Evolutionary conservation across 2,888 invertebrate genomes (phyloP).

Genomic region (Sialis fuliginosa): DNA sequence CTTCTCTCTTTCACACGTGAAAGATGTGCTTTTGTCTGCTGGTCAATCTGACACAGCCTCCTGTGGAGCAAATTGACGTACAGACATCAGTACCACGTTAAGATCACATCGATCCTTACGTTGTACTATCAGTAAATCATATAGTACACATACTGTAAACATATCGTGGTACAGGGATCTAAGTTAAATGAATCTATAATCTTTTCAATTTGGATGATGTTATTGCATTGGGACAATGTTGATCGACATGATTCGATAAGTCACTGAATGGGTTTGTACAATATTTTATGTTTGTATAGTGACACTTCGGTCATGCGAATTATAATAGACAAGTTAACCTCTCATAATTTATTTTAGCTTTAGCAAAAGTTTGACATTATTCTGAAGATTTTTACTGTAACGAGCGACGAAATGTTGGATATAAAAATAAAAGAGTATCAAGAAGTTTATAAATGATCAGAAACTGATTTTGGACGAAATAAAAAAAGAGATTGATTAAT

Average conservation of each 20-base stretch:
- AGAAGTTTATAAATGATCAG: no score
- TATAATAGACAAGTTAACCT: no score
- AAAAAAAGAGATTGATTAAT: no score
- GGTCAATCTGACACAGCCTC: slow-evolving; percentile 2
- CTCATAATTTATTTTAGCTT: no score
- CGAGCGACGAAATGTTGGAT: no score
- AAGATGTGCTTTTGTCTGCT: not conserved
- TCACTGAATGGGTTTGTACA: not conserved
- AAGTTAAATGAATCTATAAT: slow-evolving; percentile 28
- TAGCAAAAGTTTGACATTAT: no score
- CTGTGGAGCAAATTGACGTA: slow-evolving; percentile 5
- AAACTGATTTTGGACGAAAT: no score
- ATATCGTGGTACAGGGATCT: slow-evolving; percentile 17
- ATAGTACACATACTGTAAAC: slow-evolving; percentile 16
- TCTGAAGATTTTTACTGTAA: no score
- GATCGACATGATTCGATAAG: slow-evolving; percentile 21
- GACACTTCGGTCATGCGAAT: no score
- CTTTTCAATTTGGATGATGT: slow-evolving; percentile 30
- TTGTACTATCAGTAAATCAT: not conserved
- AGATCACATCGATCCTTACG: slow-evolving; percentile 4
- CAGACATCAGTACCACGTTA: slow-evolving; percentile 5
- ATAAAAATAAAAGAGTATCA: no score
- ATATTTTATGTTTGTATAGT: no score
- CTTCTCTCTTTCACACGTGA: no score
- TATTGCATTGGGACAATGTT: slow-evolving; percentile 28